Evolutionary conservation across 2,113 vertebrate species (phyloP), one percentile per base, ranked within the genome.

Genomic region (Tenebrosternarchus preto): DNA sequence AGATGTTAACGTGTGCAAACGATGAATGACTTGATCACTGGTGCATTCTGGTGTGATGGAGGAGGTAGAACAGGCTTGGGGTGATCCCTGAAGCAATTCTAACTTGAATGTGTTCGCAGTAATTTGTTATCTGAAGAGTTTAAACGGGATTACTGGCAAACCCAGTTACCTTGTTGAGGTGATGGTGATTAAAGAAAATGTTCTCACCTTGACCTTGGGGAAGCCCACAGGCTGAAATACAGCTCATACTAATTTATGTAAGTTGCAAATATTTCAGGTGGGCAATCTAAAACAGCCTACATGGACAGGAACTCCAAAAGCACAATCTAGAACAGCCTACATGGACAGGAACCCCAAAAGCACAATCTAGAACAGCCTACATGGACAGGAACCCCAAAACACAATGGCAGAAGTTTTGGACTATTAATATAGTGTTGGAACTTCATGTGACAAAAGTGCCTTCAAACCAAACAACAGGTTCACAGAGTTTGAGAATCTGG

Each of bases 161-260:
- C 15, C 25, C 8, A 25, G 63, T 36, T 77, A 24, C 25, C 17
- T 1, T n/a, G 27, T 17, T 22, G 53, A 9, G 53, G 63, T n/a
- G 9, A 39, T 22, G 19, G 33, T 25, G 17, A 7, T 55, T 29
- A 11, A 71, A 20, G n/a, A 29, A 12, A 64, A 19, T 56, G 19
- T 67, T n/a, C 91, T 86, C 81, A 95, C 96, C 95, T 96, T 96
- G 59, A 97, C 92, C 85, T 92, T 95, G 80, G 96, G 95, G 83
- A 95, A 99, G 55, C 93, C 95, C 57, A 95, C 94, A 0, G 95
- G 95, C 82, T 98, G 95, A 97, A 92, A 87, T 97, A 98, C 0
- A 96, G 97, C 72, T 99, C 96, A 6, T 92, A 95, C 68, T 94
- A 92, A 83, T 90, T 94, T 75, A 94, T 83, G 82, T 98, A 98